Evolutionary conservation across 2,797 vertebrate genomes (phyloP).

Genomic region (Chelon labrosus): DNA sequence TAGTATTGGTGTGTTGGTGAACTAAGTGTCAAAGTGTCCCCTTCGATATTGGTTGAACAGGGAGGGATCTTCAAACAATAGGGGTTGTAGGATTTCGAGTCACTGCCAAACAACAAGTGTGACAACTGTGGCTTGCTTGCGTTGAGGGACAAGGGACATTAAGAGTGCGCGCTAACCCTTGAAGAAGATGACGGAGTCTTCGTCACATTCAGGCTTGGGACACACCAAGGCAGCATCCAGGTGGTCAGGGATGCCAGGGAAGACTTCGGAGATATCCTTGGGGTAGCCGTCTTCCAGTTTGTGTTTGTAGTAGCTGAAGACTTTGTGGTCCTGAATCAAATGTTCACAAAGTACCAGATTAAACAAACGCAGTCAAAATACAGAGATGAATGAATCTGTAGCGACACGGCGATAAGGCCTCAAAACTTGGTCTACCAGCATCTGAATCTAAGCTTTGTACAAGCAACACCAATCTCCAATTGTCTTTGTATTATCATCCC

Average conservation of each 20-base stretch:
- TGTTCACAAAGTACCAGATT: background rate
- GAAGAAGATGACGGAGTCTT: conserved; percentile 87
- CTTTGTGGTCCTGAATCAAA: conserved; percentile 78
- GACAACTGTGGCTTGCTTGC: too few relatives aligned
- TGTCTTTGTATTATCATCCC: background rate
- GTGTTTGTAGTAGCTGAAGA: conserved; percentile 83
- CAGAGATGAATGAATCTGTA: too few relatives aligned
- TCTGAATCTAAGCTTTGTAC: too few relatives aligned
- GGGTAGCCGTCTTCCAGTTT: conserved; percentile 81
- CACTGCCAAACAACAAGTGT: too few relatives aligned
- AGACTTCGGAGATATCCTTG: conserved; percentile 82
- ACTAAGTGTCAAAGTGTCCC: too few relatives aligned
- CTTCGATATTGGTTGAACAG: too few relatives aligned
- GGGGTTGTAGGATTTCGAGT: too few relatives aligned
- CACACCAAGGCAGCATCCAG: conserved; percentile 90
- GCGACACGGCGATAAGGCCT: background rate
- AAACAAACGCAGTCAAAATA: background rate
- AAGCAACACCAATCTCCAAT: too few relatives aligned
- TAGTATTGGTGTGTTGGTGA: too few relatives aligned
- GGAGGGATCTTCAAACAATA: too few relatives aligned
- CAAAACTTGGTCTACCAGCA: too few relatives aligned
- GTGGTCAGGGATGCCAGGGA: conserved; percentile 85
- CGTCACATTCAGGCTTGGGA: conserved; percentile 82
- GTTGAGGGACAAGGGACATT: too few relatives aligned
- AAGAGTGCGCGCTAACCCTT: conserved; percentile 78